Percentiles rank a stretch among this genome's conserved stretches.
These are phyloP conservation scores for Drosophila athabasca DNA, from an alignment of 1,140 invertebrate genomes.

Conservation along the genomic window DNA sequence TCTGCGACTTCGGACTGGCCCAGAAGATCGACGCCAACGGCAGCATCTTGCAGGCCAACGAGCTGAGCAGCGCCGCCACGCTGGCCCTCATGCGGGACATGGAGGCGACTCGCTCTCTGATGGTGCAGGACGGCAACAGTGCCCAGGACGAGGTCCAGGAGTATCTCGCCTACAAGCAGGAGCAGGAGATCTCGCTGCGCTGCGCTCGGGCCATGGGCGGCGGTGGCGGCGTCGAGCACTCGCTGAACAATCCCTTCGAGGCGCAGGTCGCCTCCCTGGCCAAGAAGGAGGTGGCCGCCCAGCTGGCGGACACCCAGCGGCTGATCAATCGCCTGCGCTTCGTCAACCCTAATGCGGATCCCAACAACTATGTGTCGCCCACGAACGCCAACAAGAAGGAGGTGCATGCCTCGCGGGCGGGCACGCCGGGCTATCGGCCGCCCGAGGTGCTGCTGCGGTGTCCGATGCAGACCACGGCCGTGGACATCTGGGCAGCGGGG, in stretches of 20 bases:
- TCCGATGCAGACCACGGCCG: conserved; percentile 89
- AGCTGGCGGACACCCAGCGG: conserved; percentile 55
- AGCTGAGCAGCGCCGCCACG: conserved; percentile 24
- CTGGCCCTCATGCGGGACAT: conserved; percentile 38
- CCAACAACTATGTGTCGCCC: conserved; percentile 66
- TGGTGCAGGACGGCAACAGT: conserved; percentile 52
- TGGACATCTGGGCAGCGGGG: conserved; percentile 95
- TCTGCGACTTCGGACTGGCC: conserved; percentile 96
- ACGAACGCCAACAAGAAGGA: conserved; percentile 77
- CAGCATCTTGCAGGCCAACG: conserved; percentile 40
- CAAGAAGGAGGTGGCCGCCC: conserved; percentile 52
- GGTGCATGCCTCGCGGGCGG: conserved; percentile 90
- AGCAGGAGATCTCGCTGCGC: too few relatives aligned
- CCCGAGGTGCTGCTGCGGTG: conserved; percentile 94
- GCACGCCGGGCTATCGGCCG: conserved; percentile 93
- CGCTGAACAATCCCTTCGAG: background rate
- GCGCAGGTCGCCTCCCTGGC: conserved; percentile 7
- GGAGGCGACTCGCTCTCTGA: conserved; percentile 29
- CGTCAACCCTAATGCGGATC: conserved; percentile 56
- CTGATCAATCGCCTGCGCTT: conserved; percentile 54
- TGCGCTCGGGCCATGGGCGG: conserved; percentile 49
- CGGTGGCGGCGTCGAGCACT: conserved; percentile 16
- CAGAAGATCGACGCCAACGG: conserved; percentile 85
- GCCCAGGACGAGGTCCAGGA: conserved; percentile 57
- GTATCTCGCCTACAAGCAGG: conserved; percentile 11